A percentile compares a stretch with the other conserved stretches of the same genome.
Evolutionary conservation across 2,797 vertebrate species (phyloP).

Genomic region (Percopsis omiscomaycus): DNA sequence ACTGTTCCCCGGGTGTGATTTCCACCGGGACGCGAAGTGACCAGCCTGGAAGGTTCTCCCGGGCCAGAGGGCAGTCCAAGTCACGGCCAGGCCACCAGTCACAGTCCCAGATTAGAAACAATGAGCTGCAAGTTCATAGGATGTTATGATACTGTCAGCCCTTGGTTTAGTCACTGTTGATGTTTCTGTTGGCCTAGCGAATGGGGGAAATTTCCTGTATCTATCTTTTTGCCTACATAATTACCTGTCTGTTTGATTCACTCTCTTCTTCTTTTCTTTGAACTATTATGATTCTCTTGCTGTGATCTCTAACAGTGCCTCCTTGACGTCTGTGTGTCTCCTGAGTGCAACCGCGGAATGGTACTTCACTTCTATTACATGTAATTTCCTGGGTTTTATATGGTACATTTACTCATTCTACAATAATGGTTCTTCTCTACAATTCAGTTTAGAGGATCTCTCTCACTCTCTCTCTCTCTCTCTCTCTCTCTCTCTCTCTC

Average conservation of each 20-base stretch:
- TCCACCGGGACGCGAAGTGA: constrained; percentile 63
- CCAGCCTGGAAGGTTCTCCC: constrained; percentile 66
- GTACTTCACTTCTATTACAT: constrained; percentile 73
- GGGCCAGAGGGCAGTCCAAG: constrained; percentile 63
- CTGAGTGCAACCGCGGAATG: constrained; percentile 64
- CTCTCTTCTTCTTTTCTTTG: constrained; percentile 46
- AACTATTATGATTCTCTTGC: constrained; percentile 71
- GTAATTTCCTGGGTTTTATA: constrained; percentile 76
- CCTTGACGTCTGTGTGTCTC: constrained; percentile 71
- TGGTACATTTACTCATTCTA: constrained; percentile 72
- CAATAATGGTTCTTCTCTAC: constrained; percentile 63
- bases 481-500: background rate
- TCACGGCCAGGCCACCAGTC: constrained; percentile 55
- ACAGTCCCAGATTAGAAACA: constrained; percentile 49
- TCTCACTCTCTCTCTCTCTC: background rate
- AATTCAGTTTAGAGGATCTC: constrained; percentile 50
- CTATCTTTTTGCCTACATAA: no score
- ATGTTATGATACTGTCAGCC: constrained; percentile 67
- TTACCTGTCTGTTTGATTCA: background rate
- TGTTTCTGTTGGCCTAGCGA: constrained; percentile 56
- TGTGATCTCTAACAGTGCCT: constrained; percentile 63
- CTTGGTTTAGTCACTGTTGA: constrained; percentile 62
- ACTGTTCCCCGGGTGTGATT: constrained; percentile 59
- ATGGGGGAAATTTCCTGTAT: constrained; percentile 9
- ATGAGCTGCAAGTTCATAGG: constrained; percentile 44